Evolutionary conservation across 2,113 vertebrate genomes (phyloP).

Genomic region (Petrocephalus zakoni): DNA sequence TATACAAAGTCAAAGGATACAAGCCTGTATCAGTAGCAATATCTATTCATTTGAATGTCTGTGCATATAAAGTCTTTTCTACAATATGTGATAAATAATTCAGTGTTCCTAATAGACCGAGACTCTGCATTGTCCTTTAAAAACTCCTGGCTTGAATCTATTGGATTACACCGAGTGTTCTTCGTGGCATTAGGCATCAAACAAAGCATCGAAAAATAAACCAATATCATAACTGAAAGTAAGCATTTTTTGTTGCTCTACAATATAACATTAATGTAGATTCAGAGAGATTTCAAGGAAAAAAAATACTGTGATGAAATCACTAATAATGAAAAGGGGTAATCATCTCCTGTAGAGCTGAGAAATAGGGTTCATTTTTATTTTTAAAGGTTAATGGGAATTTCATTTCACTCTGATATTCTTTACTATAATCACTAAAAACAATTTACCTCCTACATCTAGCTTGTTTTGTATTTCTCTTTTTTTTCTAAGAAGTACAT

Average conservation of each 20-base stretch:
- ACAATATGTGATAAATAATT: slow-evolving; percentile 24
- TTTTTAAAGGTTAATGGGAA: slow-evolving; percentile 6
- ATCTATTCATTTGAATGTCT: slow-evolving; percentile 22
- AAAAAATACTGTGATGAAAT: background rate
- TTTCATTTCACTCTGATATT: background rate
- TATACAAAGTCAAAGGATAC: slow-evolving; percentile 4
- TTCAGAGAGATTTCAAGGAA: slow-evolving; percentile 28
- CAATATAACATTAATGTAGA: slow-evolving; percentile 25
- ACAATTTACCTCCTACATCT: background rate
- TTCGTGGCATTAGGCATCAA: slow-evolving; percentile 43
- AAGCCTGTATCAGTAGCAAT: background rate
- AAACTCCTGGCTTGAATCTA: slow-evolving; percentile 43
- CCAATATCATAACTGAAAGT: slow-evolving; percentile 57
- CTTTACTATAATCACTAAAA: slow-evolving; percentile 9
- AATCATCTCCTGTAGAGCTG: background rate
- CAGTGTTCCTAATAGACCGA: slow-evolving; percentile 19
- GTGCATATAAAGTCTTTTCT: slow-evolving; percentile 11
- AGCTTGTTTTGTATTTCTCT: background rate
- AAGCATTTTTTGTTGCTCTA: slow-evolving; percentile 43
- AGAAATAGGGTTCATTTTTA: background rate
- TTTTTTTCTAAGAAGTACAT: background rate
- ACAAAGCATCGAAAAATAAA: slow-evolving; percentile 45
- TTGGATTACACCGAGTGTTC: slow-evolving; percentile 38
- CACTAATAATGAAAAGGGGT: background rate
- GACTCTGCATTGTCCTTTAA: slow-evolving; percentile 29